These are phyloP conservation scores for Calephelis nemesis DNA, from an alignment of 1,140 invertebrate genomes.

Conservation along the genomic window DNA sequence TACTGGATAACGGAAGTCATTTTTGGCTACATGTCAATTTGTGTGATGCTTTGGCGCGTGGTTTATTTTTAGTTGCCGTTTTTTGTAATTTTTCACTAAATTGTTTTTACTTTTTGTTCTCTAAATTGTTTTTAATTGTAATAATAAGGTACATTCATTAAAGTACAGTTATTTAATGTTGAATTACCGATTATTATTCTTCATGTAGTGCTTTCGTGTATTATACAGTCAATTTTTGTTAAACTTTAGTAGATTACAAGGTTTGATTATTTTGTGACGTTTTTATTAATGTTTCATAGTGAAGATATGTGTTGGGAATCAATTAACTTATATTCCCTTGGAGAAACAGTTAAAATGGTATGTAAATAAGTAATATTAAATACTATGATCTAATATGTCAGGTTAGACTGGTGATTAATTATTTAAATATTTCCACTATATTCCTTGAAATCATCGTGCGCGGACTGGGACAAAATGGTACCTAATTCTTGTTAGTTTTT, in stretches of 20 bases:
- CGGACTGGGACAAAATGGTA: too few species aligned
- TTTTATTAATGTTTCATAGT: neutral
- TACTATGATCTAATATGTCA: too few species aligned
- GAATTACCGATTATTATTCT: neutral
- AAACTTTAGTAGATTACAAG: too few species aligned
- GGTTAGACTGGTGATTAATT: too few species aligned
- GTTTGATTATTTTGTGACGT: too few species aligned
- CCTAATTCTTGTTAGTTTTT: too few species aligned
- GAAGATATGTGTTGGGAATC: neutral
- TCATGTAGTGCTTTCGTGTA: neutral
- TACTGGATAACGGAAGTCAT: neutral
- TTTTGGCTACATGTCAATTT: neutral
- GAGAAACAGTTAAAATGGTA: neutral
- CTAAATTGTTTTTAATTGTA: too few species aligned
- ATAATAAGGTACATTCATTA: too few species aligned
- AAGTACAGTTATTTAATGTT: too few species aligned
- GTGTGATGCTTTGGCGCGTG: neutral
- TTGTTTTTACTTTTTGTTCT: neutral
- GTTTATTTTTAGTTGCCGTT: neutral
- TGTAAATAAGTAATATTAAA: neutral
- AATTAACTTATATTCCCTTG: slow-evolving; percentile 2
- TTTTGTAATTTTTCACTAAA: neutral
- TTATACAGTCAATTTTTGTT: too few species aligned
- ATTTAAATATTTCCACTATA: too few species aligned
- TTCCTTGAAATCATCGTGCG: too few species aligned